These are phyloP conservation scores for Athripsodes cinereus DNA, from an alignment of 2,888 invertebrate species.

Conservation along the genomic window DNA sequence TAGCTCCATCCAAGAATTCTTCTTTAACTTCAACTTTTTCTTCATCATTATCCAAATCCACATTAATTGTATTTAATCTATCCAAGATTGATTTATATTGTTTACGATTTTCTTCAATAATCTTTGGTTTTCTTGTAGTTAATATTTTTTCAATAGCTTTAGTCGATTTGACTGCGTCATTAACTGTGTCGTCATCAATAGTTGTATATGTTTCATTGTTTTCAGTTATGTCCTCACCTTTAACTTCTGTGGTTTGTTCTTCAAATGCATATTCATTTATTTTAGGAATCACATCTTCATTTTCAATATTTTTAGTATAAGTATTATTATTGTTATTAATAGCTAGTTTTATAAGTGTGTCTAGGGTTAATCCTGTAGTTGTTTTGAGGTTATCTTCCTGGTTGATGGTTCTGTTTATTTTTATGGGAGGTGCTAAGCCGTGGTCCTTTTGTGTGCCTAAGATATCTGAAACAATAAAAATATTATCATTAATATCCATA, in stretches of 20 bases:
- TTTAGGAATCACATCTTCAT: no score
- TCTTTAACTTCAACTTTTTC: background rate
- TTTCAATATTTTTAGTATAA: background rate
- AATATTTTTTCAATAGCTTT: background rate
- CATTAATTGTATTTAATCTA: background rate
- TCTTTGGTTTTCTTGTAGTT: background rate
- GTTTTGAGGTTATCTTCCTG: background rate
- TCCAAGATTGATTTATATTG: background rate
- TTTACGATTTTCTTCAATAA: background rate
- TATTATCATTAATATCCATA: background rate
- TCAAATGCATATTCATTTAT: no score
- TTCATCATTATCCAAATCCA: background rate
- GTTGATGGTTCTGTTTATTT: no score
- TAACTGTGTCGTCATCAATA: background rate
- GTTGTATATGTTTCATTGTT: no score
- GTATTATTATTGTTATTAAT: background rate
- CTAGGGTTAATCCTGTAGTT: background rate
- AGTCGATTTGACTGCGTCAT: background rate
- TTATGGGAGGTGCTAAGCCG: background rate
- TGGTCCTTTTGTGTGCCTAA: background rate
- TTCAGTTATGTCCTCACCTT: no score
- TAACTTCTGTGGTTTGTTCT: no score
- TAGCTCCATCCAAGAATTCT: slow-evolving; percentile 35
- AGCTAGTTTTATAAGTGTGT: background rate
- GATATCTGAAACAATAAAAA: background rate